Conservation (phyloP, 2,113 vertebrate genomes). For the Orientallactaga bullata region DNA sequence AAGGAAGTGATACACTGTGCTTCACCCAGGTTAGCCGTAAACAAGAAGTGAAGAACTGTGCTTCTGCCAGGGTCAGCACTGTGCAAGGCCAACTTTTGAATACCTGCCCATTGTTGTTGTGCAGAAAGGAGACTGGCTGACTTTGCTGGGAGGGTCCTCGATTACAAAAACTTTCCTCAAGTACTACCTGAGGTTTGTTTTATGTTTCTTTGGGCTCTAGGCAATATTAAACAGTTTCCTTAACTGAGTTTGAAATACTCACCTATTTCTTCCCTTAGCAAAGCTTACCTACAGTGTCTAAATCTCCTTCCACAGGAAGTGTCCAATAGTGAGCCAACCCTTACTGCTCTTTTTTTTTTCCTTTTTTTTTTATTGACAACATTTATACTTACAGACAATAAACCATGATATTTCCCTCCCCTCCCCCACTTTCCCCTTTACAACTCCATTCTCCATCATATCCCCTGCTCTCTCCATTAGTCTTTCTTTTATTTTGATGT, state of each 20-base stretch:
- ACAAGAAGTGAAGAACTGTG: too few relatives aligned
- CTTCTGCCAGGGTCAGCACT: too few relatives aligned
- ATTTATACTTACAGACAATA: too few relatives aligned
- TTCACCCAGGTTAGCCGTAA: background rate
- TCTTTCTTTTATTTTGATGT: too few relatives aligned
- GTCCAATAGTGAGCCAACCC: too few relatives aligned
- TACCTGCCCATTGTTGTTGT: background rate
- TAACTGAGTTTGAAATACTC: background rate
- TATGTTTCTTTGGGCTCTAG: background rate
- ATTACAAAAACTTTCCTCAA: background rate
- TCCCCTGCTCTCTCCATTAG: too few relatives aligned
- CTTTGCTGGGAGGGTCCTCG: background rate
- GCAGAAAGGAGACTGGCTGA: background rate
- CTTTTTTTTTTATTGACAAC: too few relatives aligned
- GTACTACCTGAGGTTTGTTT: background rate
- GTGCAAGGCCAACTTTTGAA: background rate
- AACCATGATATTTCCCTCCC: too few relatives aligned
- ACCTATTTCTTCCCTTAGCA: background rate
- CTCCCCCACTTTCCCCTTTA: too few relatives aligned
- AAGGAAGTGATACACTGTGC: too few relatives aligned
- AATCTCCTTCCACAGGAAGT: rapidly evolving
- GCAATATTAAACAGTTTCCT: background rate
- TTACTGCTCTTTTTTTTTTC: too few relatives aligned
- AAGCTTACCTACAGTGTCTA: background rate
- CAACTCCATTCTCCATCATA: too few relatives aligned